phyloP scores from a whole-genome alignment of 1,140 invertebrate species.

The Eufriesea mexicana region DNA sequence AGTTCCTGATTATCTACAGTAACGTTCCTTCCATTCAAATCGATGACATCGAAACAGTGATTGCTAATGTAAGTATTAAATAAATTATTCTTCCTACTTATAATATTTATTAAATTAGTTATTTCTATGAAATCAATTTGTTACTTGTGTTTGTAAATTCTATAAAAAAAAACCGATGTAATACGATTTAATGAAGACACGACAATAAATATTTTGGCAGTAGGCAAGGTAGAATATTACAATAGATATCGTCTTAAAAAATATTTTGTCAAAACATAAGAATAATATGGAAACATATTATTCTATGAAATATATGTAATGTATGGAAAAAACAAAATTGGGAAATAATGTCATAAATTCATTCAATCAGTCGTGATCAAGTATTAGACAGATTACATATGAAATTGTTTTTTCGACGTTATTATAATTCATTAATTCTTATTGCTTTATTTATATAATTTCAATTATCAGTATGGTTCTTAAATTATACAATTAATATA shows the following conservation, averaged over 20 bases:
- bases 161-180: neutral
- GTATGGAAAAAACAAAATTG: neutral
- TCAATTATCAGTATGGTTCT: neutral
- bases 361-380: neutral
- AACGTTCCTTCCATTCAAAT: constrained; percentile 19
- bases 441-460: neutral
- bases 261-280: neutral
- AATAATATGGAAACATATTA: neutral
- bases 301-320: neutral
- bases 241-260: neutral
- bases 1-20: constrained; percentile 15
- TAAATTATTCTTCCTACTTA: neutral
- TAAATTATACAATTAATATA: neutral
- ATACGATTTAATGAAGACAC: neutral
- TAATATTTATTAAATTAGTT: too few relatives aligned
- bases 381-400: neutral
- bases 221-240: neutral
- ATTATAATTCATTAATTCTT: neutral
- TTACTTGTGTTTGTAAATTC: neutral
- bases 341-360: neutral
- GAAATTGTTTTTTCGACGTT: neutral
- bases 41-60: neutral
- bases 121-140: neutral
- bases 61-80: constrained; percentile 7
- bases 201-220: neutral